Base-by-base conservation (phyloP, 2,797 vertebrate genomes). In the Anableps anableps region DNA sequence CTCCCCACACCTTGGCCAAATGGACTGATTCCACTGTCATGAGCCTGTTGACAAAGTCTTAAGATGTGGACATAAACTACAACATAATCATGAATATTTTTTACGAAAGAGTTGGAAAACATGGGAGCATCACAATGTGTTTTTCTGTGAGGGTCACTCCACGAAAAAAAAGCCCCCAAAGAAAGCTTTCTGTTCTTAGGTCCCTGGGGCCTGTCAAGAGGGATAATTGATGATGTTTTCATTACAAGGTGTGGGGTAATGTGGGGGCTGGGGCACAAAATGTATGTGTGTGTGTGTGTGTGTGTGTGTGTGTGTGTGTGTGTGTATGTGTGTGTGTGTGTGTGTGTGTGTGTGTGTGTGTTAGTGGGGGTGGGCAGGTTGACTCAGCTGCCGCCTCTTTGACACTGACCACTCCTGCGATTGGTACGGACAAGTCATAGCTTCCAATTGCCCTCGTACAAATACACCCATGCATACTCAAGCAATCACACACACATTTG, bases 211-310 rank as follows among this genome's bases (percentile, higher is more conserved):
- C 97, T 97, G 96, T 97, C 96, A 95, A 85, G 91, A 91, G 88
- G 92, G 94, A 94, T 97, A 97, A 98, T 96, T 97, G 97, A 98
- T 97, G 96, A 96, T 96, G 96, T 97, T 97, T 98, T 97, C 96
- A 96, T 97, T 97, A 95, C 95, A 96, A 97, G 96, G 96, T 97
- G 93, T 97, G 96, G 96, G 95, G 92, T 92, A 94, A 94, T 92
- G 91, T 91, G 91, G 92, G 93, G 93, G 93, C 94, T 94, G 95
- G 92, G 94, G 96, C 94, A 93, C 86, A 89, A 87, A 90, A 68
- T 85, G 86, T 60, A 84, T 85, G 89, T 78, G 76, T 72, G 55
- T 81, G 80, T 58, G 45, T 77, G 79, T 83, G 83, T 80, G 79
- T 77, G 74, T 80, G 83, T 53, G 34, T 82, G 80, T 90, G 81